These are phyloP conservation scores for Meloidogyne floridensis DNA, from an alignment of 1,140 invertebrate species.

Conservation along the genomic window DNA sequence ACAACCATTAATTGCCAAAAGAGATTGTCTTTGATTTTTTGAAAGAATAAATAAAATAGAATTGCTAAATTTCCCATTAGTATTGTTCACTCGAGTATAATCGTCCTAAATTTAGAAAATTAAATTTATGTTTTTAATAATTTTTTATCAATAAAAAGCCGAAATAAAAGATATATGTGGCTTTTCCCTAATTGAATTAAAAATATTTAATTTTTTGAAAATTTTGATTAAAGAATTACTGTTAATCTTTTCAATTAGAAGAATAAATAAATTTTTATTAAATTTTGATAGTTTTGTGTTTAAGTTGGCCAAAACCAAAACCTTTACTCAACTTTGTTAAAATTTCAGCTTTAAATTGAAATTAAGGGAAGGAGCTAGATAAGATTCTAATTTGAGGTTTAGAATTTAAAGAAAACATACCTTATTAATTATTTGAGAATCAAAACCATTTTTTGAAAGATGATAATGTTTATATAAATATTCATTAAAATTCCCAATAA, in stretches of 20 bases:
- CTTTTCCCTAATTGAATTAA: too few species aligned
- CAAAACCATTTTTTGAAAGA: background rate
- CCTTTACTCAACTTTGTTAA: too few species aligned
- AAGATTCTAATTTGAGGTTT: too few species aligned
- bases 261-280: background rate
- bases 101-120: background rate
- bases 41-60: background rate
- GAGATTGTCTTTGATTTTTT: background rate
- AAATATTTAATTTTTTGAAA: too few species aligned
- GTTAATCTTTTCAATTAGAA: too few species aligned
- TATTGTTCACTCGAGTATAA: background rate
- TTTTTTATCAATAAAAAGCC: too few species aligned
- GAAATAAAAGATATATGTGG: background rate
- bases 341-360: too few species aligned
- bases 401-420: background rate
- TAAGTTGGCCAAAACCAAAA: too few species aligned
- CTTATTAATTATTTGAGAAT: background rate
- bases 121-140: too few species aligned
- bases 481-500: slow-evolving; percentile 28
- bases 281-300: too few species aligned
- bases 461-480: slow-evolving; percentile 31
- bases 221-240: too few species aligned
- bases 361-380: too few species aligned
- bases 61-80: background rate
- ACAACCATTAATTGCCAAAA: background rate